A percentile compares a stretch with the other conserved stretches of the same genome.
Evolutionary conservation across 2,888 invertebrate genomes (phyloP).

Genomic region (Axea sp.): DNA sequence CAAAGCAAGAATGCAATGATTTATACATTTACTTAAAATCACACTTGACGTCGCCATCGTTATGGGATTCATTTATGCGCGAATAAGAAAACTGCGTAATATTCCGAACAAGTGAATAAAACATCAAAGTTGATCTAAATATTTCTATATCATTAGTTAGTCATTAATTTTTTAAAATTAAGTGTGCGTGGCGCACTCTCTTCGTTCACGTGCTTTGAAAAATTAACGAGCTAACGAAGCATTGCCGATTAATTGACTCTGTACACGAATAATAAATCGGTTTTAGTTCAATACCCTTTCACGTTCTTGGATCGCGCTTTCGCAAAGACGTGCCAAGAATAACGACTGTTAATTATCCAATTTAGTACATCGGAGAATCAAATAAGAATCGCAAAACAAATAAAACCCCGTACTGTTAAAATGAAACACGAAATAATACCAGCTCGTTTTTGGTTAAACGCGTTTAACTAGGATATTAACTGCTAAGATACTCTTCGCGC

Average conservation of each 20-base stretch:
- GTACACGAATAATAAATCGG: constrained; percentile 51
- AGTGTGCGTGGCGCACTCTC: constrained; percentile 36
- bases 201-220: constrained; percentile 42
- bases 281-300: constrained; percentile 43
- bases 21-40: too few species aligned
- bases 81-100: too few species aligned
- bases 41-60: too few species aligned
- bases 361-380: not conserved
- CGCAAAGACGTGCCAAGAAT: constrained; percentile 25
- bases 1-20: too few species aligned
- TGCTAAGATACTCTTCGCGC: too few species aligned
- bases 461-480: too few species aligned
- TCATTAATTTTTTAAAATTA: constrained; percentile 41
- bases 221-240: constrained; percentile 47
- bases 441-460: too few species aligned
- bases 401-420: not conserved
- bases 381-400: not conserved
- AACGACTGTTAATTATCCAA: constrained; percentile 16
- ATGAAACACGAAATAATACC: constrained; percentile 9
- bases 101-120: too few species aligned
- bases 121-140: too few species aligned
- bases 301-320: constrained; percentile 27
- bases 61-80: too few species aligned
- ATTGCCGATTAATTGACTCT: constrained; percentile 44
- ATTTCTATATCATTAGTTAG: too few species aligned